Evolutionary conservation across 2,888 invertebrate species (phyloP).

Genomic region (Agrochola lychnidis): DNA sequence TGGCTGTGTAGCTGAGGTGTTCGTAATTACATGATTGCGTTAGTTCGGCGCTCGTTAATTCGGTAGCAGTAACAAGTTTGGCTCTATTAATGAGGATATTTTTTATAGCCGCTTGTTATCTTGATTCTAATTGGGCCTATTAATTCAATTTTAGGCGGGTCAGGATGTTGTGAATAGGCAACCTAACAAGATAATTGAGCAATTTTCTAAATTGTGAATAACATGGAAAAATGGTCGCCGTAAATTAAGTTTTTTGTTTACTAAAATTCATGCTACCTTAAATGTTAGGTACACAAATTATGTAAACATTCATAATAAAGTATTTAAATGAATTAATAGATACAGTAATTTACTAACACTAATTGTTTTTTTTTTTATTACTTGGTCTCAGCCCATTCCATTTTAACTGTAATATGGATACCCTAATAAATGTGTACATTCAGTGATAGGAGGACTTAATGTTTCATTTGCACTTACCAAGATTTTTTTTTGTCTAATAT

Average conservation of each 20-base stretch:
- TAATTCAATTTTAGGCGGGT: slow-evolving; percentile 68
- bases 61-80: slow-evolving; percentile 86
- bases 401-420: background rate
- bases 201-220: slow-evolving; percentile 28
- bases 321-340: background rate
- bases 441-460: background rate
- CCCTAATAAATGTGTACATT: background rate
- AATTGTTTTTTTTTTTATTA: no score
- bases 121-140: slow-evolving; percentile 77
- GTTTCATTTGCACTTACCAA: background rate
- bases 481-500: background rate
- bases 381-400: background rate
- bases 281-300: background rate
- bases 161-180: slow-evolving; percentile 63
- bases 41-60: slow-evolving; percentile 84
- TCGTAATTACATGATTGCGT: slow-evolving; percentile 85
- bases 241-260: slow-evolving; percentile 15
- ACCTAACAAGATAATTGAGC: slow-evolving; percentile 55
- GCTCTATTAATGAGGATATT: slow-evolving; percentile 85
- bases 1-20: slow-evolving; percentile 72
- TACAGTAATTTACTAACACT: background rate
- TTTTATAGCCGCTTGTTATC: slow-evolving; percentile 80
- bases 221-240: slow-evolving; percentile 1
- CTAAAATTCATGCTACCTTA: background rate
- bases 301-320: background rate